A percentile compares a stretch with the other conserved stretches of the same genome.
These are phyloP conservation scores for Gorilla gorilla DNA, from an alignment of 2,113 vertebrate species.

Conservation along the genomic window DNA sequence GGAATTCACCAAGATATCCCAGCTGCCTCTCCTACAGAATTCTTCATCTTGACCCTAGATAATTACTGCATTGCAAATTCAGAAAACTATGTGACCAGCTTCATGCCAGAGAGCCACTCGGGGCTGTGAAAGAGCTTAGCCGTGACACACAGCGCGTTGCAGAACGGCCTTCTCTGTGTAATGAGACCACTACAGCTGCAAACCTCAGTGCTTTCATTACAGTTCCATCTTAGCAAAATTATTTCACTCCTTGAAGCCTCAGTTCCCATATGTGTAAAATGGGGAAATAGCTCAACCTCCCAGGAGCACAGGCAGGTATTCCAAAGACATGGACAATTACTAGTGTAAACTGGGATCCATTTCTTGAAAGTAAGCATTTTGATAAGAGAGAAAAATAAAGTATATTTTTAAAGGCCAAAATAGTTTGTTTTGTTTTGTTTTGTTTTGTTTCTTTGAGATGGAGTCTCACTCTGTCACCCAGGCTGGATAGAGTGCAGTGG, in stretches of 20 bases:
- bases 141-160: rapidly evolving
- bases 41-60: not conserved
- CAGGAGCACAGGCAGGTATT: rapidly evolving
- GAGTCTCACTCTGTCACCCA: too few species aligned
- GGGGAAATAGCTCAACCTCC: rapidly evolving
- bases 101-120: not conserved
- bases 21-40: conserved; percentile 20
- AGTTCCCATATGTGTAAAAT: rapidly evolving
- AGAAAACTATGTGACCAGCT: not conserved
- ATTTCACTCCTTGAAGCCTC: not conserved
- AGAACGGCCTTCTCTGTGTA: not conserved
- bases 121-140: not conserved
- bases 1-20: not conserved
- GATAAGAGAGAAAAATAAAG: not conserved
- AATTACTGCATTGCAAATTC: not conserved
- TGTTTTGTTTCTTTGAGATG: too few species aligned
- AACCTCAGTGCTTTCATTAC: rapidly evolving
- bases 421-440: too few species aligned
- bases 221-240: rapidly evolving
- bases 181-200: rapidly evolving
- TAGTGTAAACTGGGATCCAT: rapidly evolving
- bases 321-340: rapidly evolving
- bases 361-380: not conserved
- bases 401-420: not conserved
- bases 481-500: too few species aligned